Evolutionary conservation across 30 jellyfish, hydroid and myxozoan genomes (phyloP).

Genomic region (Phacellophora camtschatica): DNA sequence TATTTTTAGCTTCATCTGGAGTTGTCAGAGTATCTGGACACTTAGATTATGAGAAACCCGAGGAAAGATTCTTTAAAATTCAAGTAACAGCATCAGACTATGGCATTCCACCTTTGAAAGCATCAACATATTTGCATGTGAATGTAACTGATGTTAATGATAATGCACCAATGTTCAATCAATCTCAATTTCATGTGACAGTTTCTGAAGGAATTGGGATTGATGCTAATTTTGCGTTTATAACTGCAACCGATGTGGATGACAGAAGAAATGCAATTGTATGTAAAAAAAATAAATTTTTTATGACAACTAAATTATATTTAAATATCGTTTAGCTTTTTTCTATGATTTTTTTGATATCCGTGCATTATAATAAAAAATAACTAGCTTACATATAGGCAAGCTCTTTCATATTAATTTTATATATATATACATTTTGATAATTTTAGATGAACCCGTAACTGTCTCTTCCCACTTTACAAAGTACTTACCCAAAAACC

Average conservation of each 20-base stretch:
- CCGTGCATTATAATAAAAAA: no score
- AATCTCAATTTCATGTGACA: constrained; percentile 6
- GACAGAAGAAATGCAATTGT: constrained; percentile 50
- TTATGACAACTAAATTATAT: no score
- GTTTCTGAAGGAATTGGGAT: constrained; percentile 60
- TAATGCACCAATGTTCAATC: constrained; percentile 77
- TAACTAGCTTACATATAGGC: no score
- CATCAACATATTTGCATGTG: constrained; percentile 50
- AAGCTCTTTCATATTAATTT: no score
- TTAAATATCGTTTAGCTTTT: no score
- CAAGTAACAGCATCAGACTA: constrained; percentile 44
- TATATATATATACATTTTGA: no score
- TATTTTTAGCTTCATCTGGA: constrained; percentile 66
- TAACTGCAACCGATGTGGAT: constrained; percentile 70
- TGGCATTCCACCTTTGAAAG: constrained; percentile 56
- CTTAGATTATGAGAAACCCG: constrained; percentile 28
- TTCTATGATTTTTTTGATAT: no score
- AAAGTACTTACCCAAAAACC: no score
- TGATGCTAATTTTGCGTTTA: constrained; percentile 35
- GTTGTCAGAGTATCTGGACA: constrained; percentile 57
- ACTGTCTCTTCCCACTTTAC: no score
- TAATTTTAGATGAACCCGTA: no score
- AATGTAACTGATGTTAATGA: constrained; percentile 83
- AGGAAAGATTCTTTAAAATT: not conserved
- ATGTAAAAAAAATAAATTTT: no score